A percentile compares a stretch with the other conserved stretches of the same genome.
Evolutionary conservation across 1,140 invertebrate genomes (phyloP).

Genomic region (Zaprionus nigranus): DNA sequence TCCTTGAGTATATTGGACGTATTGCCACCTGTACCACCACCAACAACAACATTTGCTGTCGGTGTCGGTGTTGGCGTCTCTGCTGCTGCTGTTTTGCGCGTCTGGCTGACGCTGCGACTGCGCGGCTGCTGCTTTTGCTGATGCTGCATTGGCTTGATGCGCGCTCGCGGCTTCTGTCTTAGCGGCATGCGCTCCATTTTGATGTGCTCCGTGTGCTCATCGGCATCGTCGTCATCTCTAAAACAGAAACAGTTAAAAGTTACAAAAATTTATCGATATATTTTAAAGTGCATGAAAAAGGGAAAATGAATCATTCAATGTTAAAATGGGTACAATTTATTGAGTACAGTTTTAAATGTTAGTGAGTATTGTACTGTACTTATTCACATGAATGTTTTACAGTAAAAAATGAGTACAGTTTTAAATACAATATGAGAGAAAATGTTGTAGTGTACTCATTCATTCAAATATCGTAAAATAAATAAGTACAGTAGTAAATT

Average conservation of each 20-base stretch:
- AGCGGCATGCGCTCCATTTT: constrained; percentile 78
- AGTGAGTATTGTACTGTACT: not conserved
- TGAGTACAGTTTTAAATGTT: no score
- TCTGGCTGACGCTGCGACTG: constrained; percentile 66
- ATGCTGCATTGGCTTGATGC: constrained; percentile 29
- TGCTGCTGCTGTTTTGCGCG: constrained; percentile 44
- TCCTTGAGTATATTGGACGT: constrained; percentile 71
- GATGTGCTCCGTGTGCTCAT: constrained; percentile 66
- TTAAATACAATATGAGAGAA: no score
- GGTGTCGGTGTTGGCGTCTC: constrained; percentile 26
- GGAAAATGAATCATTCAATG: no score
- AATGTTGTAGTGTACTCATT: no score
- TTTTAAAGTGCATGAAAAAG: no score
- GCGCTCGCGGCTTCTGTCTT: constrained; percentile 46
- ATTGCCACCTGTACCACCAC: constrained; percentile 40
- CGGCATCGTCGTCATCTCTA: constrained; percentile 54
- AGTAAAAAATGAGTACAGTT: no score
- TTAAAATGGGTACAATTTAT: no score
- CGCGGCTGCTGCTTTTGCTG: constrained; percentile 36
- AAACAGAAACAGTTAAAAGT: not conserved
- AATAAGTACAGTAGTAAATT: no score
- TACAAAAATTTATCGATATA: no score
- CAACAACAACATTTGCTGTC: not conserved
- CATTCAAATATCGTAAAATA: no score
- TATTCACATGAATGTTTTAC: no score